Base-by-base conservation (phyloP, 2,888 invertebrate species). In the Campopleginae sp. region DNA sequence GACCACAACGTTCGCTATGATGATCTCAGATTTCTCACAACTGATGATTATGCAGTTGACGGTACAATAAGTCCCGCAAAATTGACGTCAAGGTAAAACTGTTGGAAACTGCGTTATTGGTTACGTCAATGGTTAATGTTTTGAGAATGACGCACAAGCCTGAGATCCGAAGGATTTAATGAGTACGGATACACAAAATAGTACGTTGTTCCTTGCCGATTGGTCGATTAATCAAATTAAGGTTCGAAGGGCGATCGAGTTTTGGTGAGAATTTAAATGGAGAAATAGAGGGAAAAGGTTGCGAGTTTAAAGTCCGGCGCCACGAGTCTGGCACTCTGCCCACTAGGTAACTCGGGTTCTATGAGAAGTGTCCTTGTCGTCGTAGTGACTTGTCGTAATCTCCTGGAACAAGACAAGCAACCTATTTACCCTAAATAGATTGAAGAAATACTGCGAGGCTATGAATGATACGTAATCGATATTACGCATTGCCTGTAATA, bases 271-370 rank as follows among this genome's bases (percentile, higher is more conserved):
- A 65, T 19, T 17, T 8, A n/a, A 38, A 19, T 10, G 8, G n/a
- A 38, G 38, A n/a, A 1, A 33, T 8, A 19, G 33, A 38, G 8
- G 1, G 65, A n/a, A 38, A 38, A 38, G 33, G 58, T 65, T 33
- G n/a, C 33, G n/a, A 33, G 65, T 33, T 19, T n/a, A 2, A n/a
- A n/a, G 33, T 38, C 33, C 63, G 38, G 33, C n/a, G n/a, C n/a
- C 38, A 10, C n/a, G n/a, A n/a, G n/a, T 65, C 65, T 65, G 33
- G 65, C 65, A 38, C 65, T n/a, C 65, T 65, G 65, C 65, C 65
- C 65, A 38, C 65, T 65, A 27, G 33, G 65, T 33, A 65, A 58
- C 58, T 27, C 27, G 27, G 12, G 27, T 4, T 58, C 58, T 23
- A 58, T 27, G 12, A 27, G 14, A 27, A 27, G 4, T 58, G 58